Percentiles rank a stretch among this genome's conserved stretches.
Evolutionary conservation across 2,888 invertebrate species (phyloP).

Genomic region (Ligdia adustata): DNA sequence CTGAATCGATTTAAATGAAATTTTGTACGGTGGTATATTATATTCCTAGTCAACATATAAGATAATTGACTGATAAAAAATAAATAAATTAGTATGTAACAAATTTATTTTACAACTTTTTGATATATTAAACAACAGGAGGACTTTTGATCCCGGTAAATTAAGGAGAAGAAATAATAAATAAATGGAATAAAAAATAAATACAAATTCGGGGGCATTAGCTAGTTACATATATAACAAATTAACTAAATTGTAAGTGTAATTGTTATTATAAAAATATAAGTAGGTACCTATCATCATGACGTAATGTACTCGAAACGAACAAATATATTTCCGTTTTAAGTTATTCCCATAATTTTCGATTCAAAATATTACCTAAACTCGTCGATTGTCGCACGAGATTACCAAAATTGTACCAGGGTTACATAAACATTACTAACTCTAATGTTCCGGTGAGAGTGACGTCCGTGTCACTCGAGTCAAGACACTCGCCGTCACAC

Average conservation of each 20-base stretch:
- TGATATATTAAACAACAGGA: too few relatives aligned
- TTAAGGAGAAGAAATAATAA: not conserved
- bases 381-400: not conserved
- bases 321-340: not conserved
- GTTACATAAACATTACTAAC: constrained; percentile 19
- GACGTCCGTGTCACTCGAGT: constrained; percentile 5
- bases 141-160: too few relatives aligned
- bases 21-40: too few relatives aligned
- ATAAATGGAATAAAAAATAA: not conserved
- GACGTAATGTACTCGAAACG: constrained; percentile 2
- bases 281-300: not conserved
- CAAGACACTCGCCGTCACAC: too few relatives aligned
- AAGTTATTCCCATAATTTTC: constrained; percentile 5
- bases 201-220: too few relatives aligned
- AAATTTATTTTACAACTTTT: too few relatives aligned
- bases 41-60: too few relatives aligned
- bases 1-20: too few relatives aligned
- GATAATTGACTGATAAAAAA: too few relatives aligned
- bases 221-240: too few relatives aligned
- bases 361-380: not conserved
- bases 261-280: not conserved
- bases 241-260: too few relatives aligned
- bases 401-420: constrained; percentile 1
- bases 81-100: too few relatives aligned
- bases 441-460: constrained; percentile 32